Evolutionary conservation across 2,797 vertebrate species (phyloP).

Genomic region (Okamejei kenojei): DNA sequence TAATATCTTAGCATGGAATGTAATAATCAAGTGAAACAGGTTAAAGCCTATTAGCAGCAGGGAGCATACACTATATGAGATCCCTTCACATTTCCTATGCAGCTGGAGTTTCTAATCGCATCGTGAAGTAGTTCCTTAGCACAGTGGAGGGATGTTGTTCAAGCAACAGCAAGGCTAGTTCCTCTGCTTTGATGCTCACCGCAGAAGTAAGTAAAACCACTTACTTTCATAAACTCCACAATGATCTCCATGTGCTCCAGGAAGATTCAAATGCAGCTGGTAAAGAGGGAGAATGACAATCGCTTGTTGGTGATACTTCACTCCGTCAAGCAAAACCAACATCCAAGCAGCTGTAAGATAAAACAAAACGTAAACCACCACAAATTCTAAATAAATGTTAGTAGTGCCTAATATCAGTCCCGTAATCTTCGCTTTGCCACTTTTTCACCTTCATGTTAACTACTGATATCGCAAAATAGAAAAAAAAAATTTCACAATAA

Average conservation of each 20-base stretch:
- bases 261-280: neutral
- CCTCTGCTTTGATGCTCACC: conserved; percentile 52
- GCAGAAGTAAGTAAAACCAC: conserved; percentile 52
- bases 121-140: conserved; percentile 59
- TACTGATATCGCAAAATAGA: neutral
- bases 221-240: conserved; percentile 47
- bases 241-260: conserved; percentile 34
- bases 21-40: conserved; percentile 85
- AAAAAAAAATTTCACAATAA: neutral
- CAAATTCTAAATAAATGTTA: neutral
- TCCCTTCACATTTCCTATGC: conserved; percentile 89
- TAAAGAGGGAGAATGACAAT: neutral
- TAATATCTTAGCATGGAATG: conserved; percentile 84
- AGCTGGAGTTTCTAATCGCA: conserved; percentile 75
- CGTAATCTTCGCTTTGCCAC: neutral
- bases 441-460: neutral
- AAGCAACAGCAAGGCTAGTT: conserved; percentile 60
- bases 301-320: neutral
- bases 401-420: neutral
- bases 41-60: conserved; percentile 82
- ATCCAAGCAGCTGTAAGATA: neutral
- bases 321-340: neutral
- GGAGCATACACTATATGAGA: conserved; percentile 86
- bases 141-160: conserved; percentile 55
- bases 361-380: no score